Conservation (phyloP, 2,888 invertebrate species). For the Pandemis heparana region DNA sequence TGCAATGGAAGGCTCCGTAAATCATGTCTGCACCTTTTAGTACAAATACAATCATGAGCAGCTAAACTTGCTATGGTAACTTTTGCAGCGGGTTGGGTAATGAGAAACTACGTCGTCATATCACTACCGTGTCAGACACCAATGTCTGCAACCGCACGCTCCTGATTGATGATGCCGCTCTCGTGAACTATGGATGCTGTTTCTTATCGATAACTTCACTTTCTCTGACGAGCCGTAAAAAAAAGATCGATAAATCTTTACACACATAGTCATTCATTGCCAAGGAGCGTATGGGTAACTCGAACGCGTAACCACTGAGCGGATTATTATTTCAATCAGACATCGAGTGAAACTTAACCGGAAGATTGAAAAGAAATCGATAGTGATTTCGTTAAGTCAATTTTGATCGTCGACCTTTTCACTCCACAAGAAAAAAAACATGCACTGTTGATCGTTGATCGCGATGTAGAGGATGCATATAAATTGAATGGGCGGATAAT, state of each 20-base stretch:
- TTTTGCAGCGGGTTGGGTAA: background rate
- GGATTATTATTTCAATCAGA: conserved; percentile 63
- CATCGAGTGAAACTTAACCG: conserved; percentile 71
- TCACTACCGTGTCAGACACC: background rate
- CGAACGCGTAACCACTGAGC: conserved; percentile 53
- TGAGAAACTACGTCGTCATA: conserved; percentile 1
- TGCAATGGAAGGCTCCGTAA: background rate
- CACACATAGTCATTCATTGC: conserved; percentile 60
- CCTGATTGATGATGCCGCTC: conserved; percentile 61
- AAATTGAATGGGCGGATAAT: conserved; percentile 18
- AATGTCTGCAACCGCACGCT: conserved; percentile 47
- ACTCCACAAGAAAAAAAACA: conserved; percentile 15
- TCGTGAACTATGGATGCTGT: conserved; percentile 68
- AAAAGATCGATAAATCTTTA: conserved; percentile 60
- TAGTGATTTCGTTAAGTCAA: conserved; percentile 62
- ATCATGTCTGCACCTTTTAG: background rate
- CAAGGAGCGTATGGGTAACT: conserved; percentile 51
- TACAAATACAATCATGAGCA: background rate
- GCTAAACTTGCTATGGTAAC: background rate
- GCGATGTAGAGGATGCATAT: conserved; percentile 10
- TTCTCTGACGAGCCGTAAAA: conserved; percentile 68
- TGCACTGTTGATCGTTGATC: conserved; percentile 15
- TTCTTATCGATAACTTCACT: conserved; percentile 61
- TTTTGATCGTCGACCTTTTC: conserved; percentile 58
- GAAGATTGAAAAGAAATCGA: conserved; percentile 75